Evolutionary conservation across 1,140 invertebrate genomes (phyloP).

Genomic region (Atta colombica): DNA sequence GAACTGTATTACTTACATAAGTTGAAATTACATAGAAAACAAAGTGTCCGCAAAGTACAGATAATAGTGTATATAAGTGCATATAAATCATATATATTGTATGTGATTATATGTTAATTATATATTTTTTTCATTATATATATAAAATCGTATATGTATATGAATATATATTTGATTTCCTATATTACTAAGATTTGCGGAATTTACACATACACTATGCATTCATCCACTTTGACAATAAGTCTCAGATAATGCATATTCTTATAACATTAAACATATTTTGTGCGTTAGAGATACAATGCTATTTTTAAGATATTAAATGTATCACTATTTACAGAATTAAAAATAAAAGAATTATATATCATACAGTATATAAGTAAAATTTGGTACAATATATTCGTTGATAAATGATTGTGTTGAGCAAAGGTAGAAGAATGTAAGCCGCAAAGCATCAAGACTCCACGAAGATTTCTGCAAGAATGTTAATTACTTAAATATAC

Average conservation of each 20-base stretch:
- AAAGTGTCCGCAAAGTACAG: background rate
- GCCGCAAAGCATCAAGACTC: background rate
- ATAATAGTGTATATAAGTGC: background rate
- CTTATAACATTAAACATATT: background rate
- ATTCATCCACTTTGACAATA: background rate
- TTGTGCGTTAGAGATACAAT: background rate
- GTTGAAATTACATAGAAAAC: conserved; percentile 1
- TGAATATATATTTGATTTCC: background rate
- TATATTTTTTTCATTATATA: no score
- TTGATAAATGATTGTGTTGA: background rate
- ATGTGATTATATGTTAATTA: background rate
- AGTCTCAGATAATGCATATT: background rate
- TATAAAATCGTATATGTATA: no score
- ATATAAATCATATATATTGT: background rate
- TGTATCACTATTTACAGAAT: background rate
- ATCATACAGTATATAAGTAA: background rate
- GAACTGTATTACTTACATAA: background rate
- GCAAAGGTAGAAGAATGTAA: background rate
- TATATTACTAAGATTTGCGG: background rate
- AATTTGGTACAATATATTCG: background rate
- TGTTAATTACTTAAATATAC: conserved; percentile 4
- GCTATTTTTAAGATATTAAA: background rate
- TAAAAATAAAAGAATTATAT: background rate
- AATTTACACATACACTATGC: background rate
- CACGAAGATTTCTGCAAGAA: background rate